phyloP scores from a whole-genome alignment of 2,888 invertebrate genomes.

The Linnaemya tessellans region DNA sequence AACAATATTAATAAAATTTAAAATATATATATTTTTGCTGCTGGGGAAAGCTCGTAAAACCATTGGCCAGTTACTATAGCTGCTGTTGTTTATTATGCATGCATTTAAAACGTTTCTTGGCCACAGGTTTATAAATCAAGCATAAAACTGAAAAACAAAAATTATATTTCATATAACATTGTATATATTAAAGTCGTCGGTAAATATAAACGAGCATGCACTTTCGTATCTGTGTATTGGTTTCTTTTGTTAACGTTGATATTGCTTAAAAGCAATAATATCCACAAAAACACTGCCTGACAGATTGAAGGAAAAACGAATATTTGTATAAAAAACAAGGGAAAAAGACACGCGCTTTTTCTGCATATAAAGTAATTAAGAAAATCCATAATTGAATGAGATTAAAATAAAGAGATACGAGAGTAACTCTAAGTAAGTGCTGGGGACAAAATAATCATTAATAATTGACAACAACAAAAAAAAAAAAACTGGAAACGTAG shows the following conservation, averaged over 20 bases:
- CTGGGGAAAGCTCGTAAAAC: conserved; percentile 25
- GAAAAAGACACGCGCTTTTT: conserved; percentile 35
- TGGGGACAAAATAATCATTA: conserved; percentile 29
- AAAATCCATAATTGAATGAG: conserved; percentile 66
- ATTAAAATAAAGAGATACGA: conserved; percentile 60
- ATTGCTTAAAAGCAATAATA: conserved; percentile 47
- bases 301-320: conserved; percentile 31
- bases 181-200: background rate
- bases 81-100: conserved; percentile 63
- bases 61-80: conserved; percentile 14
- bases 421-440: conserved; percentile 50
- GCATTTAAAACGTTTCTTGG: conserved; percentile 71
- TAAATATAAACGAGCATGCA: background rate
- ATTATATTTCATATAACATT: conserved; percentile 59
- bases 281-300: background rate
- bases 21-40: conserved; percentile 21
- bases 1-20: conserved; percentile 34
- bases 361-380: conserved; percentile 66
- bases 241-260: conserved; percentile 38
- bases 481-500: background rate
- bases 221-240: background rate
- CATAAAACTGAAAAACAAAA: conserved; percentile 67
- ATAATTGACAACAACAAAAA: conserved; percentile 30
- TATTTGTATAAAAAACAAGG: conserved; percentile 12
- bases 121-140: conserved; percentile 72